Evolutionary conservation across 2,113 vertebrate genomes (phyloP).

Genomic region (Otocyon megalotis): DNA sequence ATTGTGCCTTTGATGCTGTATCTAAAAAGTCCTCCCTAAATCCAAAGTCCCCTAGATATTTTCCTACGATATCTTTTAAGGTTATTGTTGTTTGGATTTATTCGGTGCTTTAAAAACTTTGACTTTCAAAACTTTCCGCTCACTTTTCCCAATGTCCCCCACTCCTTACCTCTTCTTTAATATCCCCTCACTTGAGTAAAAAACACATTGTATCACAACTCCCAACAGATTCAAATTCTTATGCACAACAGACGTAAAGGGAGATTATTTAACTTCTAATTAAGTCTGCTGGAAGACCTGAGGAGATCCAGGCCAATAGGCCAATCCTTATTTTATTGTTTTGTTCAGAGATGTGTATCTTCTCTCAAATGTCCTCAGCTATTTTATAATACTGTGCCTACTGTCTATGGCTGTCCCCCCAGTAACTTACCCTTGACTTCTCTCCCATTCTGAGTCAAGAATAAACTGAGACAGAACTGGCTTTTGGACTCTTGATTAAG

Average conservation of each 20-base stretch:
- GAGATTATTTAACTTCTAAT: slow-evolving; percentile 11
- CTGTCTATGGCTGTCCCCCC: neutral
- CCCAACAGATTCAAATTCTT: neutral
- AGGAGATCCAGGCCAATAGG: neutral
- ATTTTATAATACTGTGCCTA: neutral
- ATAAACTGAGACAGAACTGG: neutral
- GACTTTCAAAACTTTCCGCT: neutral
- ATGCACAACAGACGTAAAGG: neutral
- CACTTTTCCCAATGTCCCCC: neutral
- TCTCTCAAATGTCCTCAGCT: neutral
- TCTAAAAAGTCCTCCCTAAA: neutral
- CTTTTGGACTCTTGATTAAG: slow-evolving; percentile 7
- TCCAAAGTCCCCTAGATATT: neutral
- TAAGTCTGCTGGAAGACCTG: neutral
- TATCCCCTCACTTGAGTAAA: neutral
- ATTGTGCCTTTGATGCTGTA: neutral
- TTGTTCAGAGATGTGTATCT: neutral
- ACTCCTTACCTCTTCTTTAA: neutral
- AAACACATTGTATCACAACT: neutral
- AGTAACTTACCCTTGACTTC: neutral
- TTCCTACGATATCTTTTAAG: neutral
- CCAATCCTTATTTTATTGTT: neutral
- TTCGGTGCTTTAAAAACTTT: neutral
- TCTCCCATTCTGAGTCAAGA: neutral
- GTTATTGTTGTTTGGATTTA: neutral